These are phyloP conservation scores for Bovichtus diacanthus DNA, from an alignment of 2,797 vertebrate species.

Conservation along the genomic window DNA sequence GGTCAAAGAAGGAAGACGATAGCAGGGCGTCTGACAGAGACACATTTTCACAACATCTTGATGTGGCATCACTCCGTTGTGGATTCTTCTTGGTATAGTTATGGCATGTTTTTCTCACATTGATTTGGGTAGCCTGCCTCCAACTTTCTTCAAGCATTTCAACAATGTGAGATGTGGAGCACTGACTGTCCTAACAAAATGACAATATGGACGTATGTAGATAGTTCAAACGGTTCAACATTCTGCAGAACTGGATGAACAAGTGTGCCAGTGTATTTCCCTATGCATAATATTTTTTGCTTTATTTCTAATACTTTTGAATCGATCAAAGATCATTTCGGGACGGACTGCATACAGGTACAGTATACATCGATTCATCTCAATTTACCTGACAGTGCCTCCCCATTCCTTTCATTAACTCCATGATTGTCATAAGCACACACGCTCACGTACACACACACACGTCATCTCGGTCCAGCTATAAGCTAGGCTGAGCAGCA, in stretches of 20 bases:
- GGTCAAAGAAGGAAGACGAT: slow-evolving; percentile 77
- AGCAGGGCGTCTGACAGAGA: slow-evolving; percentile 39
- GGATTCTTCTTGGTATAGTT: not conserved
- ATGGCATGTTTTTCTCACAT: not conserved
- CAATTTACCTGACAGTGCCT: slow-evolving; percentile 3
- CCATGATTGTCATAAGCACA: slow-evolving; percentile 16
- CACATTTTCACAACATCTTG: slow-evolving; percentile 41
- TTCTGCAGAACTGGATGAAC: not conserved
- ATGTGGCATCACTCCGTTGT: slow-evolving; percentile 1
- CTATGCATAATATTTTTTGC: too few species aligned
- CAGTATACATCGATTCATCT: slow-evolving; percentile 5
- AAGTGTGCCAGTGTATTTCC: too few species aligned
- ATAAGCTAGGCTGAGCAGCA: slow-evolving; percentile 78
- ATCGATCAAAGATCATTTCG: not conserved
- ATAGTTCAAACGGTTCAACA: not conserved
- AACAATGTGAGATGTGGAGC: not conserved
- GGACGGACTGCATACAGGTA: not conserved
- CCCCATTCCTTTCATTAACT: slow-evolving; percentile 25
- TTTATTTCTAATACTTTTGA: not conserved
- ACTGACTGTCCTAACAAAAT: not conserved
- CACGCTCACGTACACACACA: not conserved
- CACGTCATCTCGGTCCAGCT: slow-evolving; percentile 59
- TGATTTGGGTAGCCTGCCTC: not conserved
- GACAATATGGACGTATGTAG: not conserved
- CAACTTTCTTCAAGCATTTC: not conserved